phyloP scores from a whole-genome alignment of 1,140 invertebrate species.

The Brachionus rubens region DNA sequence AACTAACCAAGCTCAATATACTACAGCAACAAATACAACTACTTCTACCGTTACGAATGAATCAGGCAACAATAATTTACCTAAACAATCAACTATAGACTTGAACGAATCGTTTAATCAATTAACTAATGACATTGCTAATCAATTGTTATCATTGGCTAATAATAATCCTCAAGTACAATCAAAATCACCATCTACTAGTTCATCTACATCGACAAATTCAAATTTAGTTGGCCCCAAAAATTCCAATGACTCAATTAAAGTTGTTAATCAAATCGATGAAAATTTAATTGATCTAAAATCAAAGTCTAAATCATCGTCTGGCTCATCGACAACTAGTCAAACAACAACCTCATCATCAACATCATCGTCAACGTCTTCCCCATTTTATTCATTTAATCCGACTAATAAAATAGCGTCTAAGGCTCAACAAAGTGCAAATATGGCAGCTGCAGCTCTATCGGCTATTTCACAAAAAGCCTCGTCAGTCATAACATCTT shows the following conservation, averaged over 20 bases:
- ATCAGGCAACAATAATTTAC: conserved; percentile 20
- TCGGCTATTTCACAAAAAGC: conserved; percentile 46
- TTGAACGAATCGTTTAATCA: conserved; percentile 35
- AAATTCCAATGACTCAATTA: conserved; percentile 15
- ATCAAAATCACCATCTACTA: not conserved
- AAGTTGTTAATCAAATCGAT: not conserved
- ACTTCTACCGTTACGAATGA: not conserved
- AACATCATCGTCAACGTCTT: conserved; percentile 9
- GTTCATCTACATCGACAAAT: not conserved
- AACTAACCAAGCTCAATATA: conserved; percentile 3
- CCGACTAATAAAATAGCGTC: not conserved
- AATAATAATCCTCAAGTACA: not conserved
- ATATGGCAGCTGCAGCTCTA: conserved; percentile 22
- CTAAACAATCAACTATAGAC: conserved; percentile 4
- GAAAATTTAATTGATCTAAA: conserved; percentile 16
- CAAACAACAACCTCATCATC: not conserved
- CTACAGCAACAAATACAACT: conserved; percentile 17
- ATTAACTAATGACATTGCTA: conserved; percentile 32
- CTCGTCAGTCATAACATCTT: conserved; percentile 31
- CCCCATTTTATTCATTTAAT: conserved; percentile 41
- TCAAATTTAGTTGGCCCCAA: not conserved
- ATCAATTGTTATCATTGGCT: not conserved
- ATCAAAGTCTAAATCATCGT: conserved; percentile 8
- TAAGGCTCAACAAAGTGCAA: conserved; percentile 42
- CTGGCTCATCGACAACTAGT: conserved; percentile 3